A percentile compares a stretch with the other conserved stretches of the same genome.
Conservation (phyloP, 2,113 vertebrate genomes). For the Prionailurus viverrinus region DNA sequence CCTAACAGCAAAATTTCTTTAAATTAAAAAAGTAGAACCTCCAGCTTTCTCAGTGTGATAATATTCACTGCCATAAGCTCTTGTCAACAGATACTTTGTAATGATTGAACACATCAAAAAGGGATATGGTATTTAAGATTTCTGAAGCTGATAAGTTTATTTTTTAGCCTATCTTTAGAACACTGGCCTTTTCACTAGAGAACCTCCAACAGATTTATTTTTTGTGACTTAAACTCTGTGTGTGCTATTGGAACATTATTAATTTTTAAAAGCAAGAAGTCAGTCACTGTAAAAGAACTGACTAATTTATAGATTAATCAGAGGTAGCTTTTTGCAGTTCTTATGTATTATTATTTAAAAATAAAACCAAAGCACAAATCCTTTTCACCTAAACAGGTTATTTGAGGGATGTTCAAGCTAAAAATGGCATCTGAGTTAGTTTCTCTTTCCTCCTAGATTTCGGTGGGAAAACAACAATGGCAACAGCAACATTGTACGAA, state of each 20-base stretch:
- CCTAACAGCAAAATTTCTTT: neutral
- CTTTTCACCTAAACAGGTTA: neutral
- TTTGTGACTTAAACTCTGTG: neutral
- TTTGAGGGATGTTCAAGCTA: neutral
- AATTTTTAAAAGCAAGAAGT: slow-evolving; percentile 9
- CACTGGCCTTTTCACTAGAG: neutral
- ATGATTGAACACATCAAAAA: neutral
- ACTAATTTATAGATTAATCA: neutral
- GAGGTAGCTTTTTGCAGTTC: neutral
- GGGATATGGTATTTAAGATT: neutral
- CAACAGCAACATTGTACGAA: neutral
- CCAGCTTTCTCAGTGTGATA: neutral
- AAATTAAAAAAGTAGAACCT: neutral
- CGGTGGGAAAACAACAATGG: neutral
- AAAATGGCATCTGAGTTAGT: neutral
- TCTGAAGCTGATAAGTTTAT: neutral
- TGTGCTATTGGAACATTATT: neutral
- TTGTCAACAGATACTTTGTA: neutral
- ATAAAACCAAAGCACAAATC: neutral
- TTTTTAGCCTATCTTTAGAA: slow-evolving; percentile 20
- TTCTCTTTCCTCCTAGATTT: neutral
- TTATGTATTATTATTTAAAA: slow-evolving; percentile 26
- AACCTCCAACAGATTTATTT: neutral
- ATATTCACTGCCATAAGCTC: neutral
- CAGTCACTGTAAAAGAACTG: neutral